A percentile compares a stretch with the other conserved stretches of the same genome.
Conservation (phyloP, 1,140 invertebrate species). For the Mercenaria mercenaria region DNA sequence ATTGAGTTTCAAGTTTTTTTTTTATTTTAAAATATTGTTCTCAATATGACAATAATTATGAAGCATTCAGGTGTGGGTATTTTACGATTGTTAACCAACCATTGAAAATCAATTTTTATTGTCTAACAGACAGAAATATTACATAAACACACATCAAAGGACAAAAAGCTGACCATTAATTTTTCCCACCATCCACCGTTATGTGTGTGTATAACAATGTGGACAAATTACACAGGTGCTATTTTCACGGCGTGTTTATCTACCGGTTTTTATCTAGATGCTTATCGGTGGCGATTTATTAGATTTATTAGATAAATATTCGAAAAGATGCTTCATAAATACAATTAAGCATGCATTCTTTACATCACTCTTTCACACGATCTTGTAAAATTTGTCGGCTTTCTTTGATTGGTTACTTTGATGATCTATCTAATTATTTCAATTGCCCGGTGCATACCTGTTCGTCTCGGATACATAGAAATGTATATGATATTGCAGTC, state of each 20-base stretch:
- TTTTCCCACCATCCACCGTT: slow-evolving; percentile 57
- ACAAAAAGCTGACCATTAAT: not conserved
- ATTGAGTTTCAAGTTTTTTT: too few relatives aligned
- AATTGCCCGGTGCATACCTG: slow-evolving; percentile 33
- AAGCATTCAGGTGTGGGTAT: too few relatives aligned
- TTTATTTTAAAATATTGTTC: too few relatives aligned
- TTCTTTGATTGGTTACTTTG: slow-evolving; percentile 14
- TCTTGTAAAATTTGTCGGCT: slow-evolving; percentile 35
- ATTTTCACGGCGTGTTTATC: slow-evolving; percentile 39
- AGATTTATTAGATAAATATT: slow-evolving; percentile 59
- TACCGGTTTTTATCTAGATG: slow-evolving; percentile 37
- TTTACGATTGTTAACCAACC: not conserved
- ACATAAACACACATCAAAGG: not conserved
- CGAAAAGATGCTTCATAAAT: slow-evolving; percentile 29
- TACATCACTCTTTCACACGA: slow-evolving; percentile 31
- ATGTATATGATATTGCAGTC: not conserved
- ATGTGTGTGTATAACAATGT: slow-evolving; percentile 10
- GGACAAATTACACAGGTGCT: slow-evolving; percentile 42
- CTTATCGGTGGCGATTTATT: slow-evolving; percentile 54
- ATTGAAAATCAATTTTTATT: slow-evolving; percentile 22
- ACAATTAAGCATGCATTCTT: slow-evolving; percentile 41
- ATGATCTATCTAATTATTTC: slow-evolving; percentile 52
- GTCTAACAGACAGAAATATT: not conserved
- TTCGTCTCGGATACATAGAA: slow-evolving; percentile 25
- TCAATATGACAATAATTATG: too few relatives aligned